Evolutionary conservation across 1,140 invertebrate genomes (phyloP), one percentile per base, ranked within the genome.

Genomic region (Dysdera silvatica): DNA sequence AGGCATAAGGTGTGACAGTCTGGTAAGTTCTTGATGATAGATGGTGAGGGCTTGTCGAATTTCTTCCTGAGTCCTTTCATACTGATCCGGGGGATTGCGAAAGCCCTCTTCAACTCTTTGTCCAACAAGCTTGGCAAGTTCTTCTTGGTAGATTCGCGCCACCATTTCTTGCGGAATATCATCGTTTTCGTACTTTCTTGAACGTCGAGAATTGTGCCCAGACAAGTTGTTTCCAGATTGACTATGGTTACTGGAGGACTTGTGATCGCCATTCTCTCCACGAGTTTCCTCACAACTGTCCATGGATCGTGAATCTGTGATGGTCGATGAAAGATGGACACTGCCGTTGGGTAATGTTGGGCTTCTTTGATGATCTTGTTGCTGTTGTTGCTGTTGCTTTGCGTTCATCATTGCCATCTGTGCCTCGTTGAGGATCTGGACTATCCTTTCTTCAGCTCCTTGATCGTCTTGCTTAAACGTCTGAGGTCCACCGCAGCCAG

Each of bases 161-260:
- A 99, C 91, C 78, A 98, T 95, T 73, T 98, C 95, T 77, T 95
- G 93, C 45, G 94, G 87, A 77, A 95, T 90, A 78, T 95, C 91
- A 74, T 95, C 91, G 74, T 93, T 91, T 29, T 67, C 65, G 76
- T 91, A 87, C 73, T 69, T 67, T 14, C 61, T 29, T 8, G 64
- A 61, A n/a, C 58, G 31, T 35, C 64, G 48, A 33, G 52, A 57
- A 43, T 47, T 16, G 23, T 57, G 51, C 26, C 54, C 61, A 32
- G 23, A 43, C 14, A 24, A n/a, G n/a, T 14, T 26, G 24, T 43
- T 43, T 28, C 41, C 35, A 29, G 56, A 47, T 37, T 52, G 54
- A 7, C 51, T 51, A 23, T 57, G 49, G 31, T 48, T 43, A 24
- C 28, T 51, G 40, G 49, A 51, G 23, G 24, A 26, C 55, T 63